Base-by-base conservation (phyloP, 2,888 invertebrate species). In the Lymantria dispar region DNA sequence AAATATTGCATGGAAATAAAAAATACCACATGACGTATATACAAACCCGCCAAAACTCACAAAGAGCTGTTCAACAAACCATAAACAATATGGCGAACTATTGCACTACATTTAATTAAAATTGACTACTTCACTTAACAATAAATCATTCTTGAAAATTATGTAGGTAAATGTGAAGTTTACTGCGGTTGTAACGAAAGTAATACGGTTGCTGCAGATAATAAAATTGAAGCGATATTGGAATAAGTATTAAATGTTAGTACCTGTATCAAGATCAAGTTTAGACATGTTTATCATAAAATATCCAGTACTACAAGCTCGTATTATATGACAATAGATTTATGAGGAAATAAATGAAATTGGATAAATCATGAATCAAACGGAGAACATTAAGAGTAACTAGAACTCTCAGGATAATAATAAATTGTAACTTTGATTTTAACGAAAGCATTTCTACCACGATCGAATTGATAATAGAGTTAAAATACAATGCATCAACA, bases 21-120 rank as follows among this genome's bases (percentile, higher is more conserved):
- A 5, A 22, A 5, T 5, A 22, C 2, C 22, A 22, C 22, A 22
- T 22, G 22, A 22, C 22, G 5, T 3, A 3, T 22, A 3, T 5
- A 22, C 22, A 22, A 3, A 22, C 22, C 52, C 50, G 55, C 63
- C 54, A 55, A 43, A 45, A 55, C 39, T 47, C 43, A 41, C 11
- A 42, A 42, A 22, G 36, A 13, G 33, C 41, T 22, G 36, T 41
- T 3, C 36, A 15, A 14, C 43, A 48, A 37, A 10, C 44, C 9
- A 40, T 44, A 39, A 33, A 39, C 43, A 33, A 33, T 7, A 13
- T 12, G 7, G 11, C 36, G 30, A 30, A 38, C 12, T 39, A 12
- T 30, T 39, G 8, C 11, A 30, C 29, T 38, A 12, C 43, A 46
- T 39, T 31, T 43, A 50, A 31, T 33, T n/a, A 1, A 39, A 38